Evolutionary conservation across 2,888 invertebrate genomes (phyloP), one percentile per base, ranked within the genome.

Genomic region (Cephus nigrinus): DNA sequence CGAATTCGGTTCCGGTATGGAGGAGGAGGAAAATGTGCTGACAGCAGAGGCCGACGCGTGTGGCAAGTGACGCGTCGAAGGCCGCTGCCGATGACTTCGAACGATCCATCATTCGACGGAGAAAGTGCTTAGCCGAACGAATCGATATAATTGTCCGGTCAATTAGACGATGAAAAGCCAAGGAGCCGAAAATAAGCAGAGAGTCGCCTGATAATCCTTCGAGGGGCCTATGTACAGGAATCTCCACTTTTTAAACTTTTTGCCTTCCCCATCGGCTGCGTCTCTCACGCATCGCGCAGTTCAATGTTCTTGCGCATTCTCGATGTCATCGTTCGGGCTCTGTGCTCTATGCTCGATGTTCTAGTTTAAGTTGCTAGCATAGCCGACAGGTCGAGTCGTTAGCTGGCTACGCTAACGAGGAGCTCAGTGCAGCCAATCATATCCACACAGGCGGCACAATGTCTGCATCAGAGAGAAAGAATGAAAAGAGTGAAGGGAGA

Each of bases 121-220:
- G 80, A 69, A 69, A 75, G 76, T 78, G 75, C 73, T 76, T 78
- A 78, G 77, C 36, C 76, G 77, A 79, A 78, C 79, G 81, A 75
- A 40, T 80, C 82, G 84, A 84, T 81, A 85, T 85, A 86, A 87
- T 86, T 87, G 82, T 83, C 84, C 86, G 84, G 83, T 82, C 83
- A 86, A 87, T 86, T 86, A 87, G 84, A 86, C 82, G 33, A 69
- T 34, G 74, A 77, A 76, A 40, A 32, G 69, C n/a, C 71, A 32
- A 32, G 71, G 30, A 71, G 71, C n/a, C 32, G 32, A 32, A 31
- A 31, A 12, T 71, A 11, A 30, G 12, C 31, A 5, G 32, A 71
- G 71, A 31, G 31, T n/a, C n/a, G 35, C 35, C 31, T n/a, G 30
- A 71, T 15, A n/a, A 71, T 71, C 71, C n/a, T n/a, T 15, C 40